These are phyloP conservation scores for Poecilia wingei DNA, from an alignment of 2,797 vertebrate species.

Conservation along the genomic window DNA sequence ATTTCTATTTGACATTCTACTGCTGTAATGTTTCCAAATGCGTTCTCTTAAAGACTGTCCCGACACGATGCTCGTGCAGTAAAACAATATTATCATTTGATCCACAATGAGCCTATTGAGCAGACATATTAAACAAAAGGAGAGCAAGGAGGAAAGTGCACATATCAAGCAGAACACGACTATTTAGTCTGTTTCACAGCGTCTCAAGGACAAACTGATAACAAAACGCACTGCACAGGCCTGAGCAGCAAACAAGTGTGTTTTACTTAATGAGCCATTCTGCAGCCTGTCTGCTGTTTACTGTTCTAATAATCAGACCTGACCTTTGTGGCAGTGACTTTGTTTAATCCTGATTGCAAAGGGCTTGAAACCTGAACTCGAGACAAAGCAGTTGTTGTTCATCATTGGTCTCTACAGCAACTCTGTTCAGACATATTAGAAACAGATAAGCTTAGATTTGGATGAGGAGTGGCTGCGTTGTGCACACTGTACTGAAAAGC, in stretches of 20 bases:
- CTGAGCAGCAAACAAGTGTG: background rate
- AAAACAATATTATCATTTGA: constrained; percentile 26
- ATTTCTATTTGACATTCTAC: constrained; percentile 20
- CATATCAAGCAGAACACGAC: constrained; percentile 55
- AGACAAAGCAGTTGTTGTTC: background rate
- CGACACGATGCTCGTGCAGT: constrained; percentile 3
- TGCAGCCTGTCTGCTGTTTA: background rate
- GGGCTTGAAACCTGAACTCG: too few relatives aligned
- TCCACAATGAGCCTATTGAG: constrained; percentile 38
- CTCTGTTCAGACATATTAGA: background rate
- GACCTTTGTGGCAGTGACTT: constrained; percentile 2
- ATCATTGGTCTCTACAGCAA: background rate
- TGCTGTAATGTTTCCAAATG: background rate
- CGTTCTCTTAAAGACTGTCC: background rate
- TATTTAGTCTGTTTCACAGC: constrained; percentile 71
- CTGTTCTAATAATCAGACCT: constrained; percentile 4
- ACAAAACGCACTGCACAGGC: constrained; percentile 35
- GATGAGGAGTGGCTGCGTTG: background rate
- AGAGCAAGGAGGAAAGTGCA: constrained; percentile 35
- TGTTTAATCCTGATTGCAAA: constrained; percentile 7
- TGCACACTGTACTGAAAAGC: background rate
- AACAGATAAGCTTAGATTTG: constrained; percentile 6
- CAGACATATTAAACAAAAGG: constrained; percentile 56
- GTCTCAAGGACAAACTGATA: constrained; percentile 66
- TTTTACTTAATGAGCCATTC: constrained; percentile 8